Base-by-base conservation (phyloP, 2,888 invertebrate species). In the Cephus rjabovi region DNA sequence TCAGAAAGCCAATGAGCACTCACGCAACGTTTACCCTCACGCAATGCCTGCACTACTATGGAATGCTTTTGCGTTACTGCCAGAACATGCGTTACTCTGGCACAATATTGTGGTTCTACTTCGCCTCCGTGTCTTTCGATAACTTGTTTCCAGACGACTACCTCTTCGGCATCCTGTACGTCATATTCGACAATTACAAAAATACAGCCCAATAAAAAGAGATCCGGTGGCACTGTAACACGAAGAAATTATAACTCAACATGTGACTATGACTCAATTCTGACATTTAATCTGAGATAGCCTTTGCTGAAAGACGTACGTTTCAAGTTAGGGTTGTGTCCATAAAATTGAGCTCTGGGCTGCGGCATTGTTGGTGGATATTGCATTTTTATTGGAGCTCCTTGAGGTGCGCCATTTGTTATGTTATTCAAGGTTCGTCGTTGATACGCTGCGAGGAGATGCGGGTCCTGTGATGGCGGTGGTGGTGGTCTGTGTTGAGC, bases 1-100 rank as follows among this genome's bases (percentile, higher is more conserved):
- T 99, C 99, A 80, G 97, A 98, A 56, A 99, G 93, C 98, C 98
- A 98, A 89, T 96, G 95, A 0, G 96, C 95, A 12, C 97, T 97
- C 3, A 98, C 96, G 86, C 97, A 95, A 75, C 94, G 93, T 86
- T 95, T 95, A 4, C 94, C 94, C 88, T 95, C 95, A 30, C 95
- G 93, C 33, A 95, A 88, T 0, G 95, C 95, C 90, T 98, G 97
- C 94, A 97, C 97, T 15, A 98, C 98, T 75, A 97, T 95, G 33
- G 98, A 97, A 89, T 97, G 97, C 34, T 96, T 95, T 92, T 98
- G 98, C 30, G 97, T 97, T 86, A 97, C 96, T 89, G 98, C 97
- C 56, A 99, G 93, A 68, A 99, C 95, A 91, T 99, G 99, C 1
- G 99, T 98, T 74, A 98, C 97, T 68, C 97, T 94, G 15, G 95